Conservation (phyloP, 2,797 vertebrate species). For the Anabacerthia variegaticeps region DNA sequence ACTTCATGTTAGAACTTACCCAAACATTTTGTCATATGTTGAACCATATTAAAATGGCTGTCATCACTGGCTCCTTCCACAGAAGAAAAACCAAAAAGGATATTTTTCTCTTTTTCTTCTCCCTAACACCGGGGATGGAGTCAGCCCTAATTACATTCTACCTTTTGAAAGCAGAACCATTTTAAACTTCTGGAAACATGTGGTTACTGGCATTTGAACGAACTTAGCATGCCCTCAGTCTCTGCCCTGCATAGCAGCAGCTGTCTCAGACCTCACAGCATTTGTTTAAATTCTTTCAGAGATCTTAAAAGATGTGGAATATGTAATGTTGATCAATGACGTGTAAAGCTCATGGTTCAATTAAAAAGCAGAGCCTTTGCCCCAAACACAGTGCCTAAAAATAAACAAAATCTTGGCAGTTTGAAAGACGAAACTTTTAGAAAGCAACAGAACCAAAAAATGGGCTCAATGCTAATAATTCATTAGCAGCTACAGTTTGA, state of each 20-base stretch:
- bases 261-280: conserved; percentile 11
- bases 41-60: neutral
- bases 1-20: neutral
- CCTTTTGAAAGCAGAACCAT: neutral
- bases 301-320: neutral
- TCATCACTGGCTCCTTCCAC: neutral
- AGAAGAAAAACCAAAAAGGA: neutral
- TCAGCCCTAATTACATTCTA: neutral
- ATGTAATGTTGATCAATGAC: neutral
- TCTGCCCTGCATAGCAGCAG: neutral
- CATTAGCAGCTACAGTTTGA: neutral
- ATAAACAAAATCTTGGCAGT: neutral
- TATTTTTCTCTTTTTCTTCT: neutral
- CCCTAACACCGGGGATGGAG: neutral
- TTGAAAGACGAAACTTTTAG: neutral
- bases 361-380: neutral
- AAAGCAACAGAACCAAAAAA: neutral
- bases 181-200: neutral
- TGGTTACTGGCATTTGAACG: neutral
- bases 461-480: neutral
- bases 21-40: neutral
- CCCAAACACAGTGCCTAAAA: neutral
- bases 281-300: conserved; percentile 56
- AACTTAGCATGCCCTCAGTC: neutral
- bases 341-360: conserved; percentile 23